Conservation (phyloP, 2,888 invertebrate genomes). For the Balanococcus diminutus region DNA sequence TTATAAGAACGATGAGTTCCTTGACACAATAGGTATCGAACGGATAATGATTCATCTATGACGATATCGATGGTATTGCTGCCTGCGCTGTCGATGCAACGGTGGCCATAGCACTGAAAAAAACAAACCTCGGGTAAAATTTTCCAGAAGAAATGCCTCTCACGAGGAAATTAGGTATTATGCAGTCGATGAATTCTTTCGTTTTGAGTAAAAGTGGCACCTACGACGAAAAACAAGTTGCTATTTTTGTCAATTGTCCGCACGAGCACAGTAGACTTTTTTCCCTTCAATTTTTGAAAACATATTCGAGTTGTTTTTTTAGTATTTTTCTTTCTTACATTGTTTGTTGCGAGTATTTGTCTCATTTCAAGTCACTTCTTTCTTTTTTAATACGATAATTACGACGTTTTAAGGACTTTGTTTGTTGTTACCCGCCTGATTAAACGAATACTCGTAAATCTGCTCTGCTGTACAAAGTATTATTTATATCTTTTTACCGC, state of each 20-base stretch:
- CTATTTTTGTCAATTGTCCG: too few species aligned
- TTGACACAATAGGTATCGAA: constrained; percentile 12
- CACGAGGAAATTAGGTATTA: not conserved
- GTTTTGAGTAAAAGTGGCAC: too few species aligned
- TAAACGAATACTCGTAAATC: not conserved
- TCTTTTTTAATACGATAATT: not conserved
- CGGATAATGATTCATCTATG: constrained; percentile 23
- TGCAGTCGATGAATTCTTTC: not conserved
- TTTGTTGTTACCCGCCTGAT: not conserved
- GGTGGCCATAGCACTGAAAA: not conserved
- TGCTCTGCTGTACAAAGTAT: too few species aligned
- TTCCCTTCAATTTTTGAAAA: not conserved
- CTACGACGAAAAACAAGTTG: too few species aligned
- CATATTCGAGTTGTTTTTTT: not conserved
- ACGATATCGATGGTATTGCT: not conserved
- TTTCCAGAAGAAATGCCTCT: not conserved
- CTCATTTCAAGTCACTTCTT: not conserved
- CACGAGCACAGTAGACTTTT: not conserved
- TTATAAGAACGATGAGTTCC: constrained; percentile 15
- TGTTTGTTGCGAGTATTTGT: not conserved
- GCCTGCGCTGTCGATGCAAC: too few species aligned
- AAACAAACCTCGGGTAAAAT: not conserved
- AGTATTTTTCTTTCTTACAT: not conserved
- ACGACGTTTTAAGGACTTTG: not conserved
- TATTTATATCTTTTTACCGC: not conserved